phyloP scores from a whole-genome alignment of 2,797 vertebrate species.

The Enteromius radiatus region DNA sequence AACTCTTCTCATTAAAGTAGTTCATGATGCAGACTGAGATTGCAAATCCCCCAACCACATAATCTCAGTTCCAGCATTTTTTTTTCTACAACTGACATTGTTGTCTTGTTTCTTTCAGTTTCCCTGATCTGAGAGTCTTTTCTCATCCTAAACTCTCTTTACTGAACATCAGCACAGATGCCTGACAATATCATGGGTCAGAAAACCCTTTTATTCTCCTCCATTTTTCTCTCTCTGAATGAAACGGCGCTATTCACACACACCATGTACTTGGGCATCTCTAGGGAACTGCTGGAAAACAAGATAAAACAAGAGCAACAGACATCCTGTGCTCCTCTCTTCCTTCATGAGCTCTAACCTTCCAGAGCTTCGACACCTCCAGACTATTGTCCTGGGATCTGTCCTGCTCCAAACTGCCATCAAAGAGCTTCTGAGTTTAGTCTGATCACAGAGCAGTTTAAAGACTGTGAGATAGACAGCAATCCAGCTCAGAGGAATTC shows the following conservation, averaged over 20 bases:
- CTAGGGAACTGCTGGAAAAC: conserved; percentile 66
- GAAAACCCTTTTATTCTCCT: conserved; percentile 28
- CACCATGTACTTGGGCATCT: conserved; percentile 59
- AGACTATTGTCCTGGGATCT: conserved; percentile 44
- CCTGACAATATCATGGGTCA: conserved; percentile 33
- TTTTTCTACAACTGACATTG: neutral
- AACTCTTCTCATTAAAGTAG: neutral
- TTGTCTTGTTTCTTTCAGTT: neutral
- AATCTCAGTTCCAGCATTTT: neutral
- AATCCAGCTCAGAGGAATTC: conserved; percentile 35
- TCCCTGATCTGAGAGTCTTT: neutral
- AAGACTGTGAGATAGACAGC: conserved; percentile 19
- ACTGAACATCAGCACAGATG: conserved; percentile 12
- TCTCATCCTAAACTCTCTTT: conserved; percentile 13
- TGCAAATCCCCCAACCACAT: neutral
- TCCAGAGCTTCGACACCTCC: conserved; percentile 70
- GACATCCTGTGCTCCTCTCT: conserved; percentile 69
- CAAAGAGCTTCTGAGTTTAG: conserved; percentile 68
- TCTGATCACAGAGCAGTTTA: conserved; percentile 49
- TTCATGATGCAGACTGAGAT: neutral
- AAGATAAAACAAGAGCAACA: conserved; percentile 69
- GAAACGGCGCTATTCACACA: conserved; percentile 52
- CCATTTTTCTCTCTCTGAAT: conserved; percentile 1
- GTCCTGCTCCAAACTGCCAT: conserved; percentile 46
- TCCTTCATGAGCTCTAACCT: conserved; percentile 74